Base-by-base conservation (phyloP, 37 sponge, comb jelly and placozoan genomes). In the Eunapius fragilis region DNA sequence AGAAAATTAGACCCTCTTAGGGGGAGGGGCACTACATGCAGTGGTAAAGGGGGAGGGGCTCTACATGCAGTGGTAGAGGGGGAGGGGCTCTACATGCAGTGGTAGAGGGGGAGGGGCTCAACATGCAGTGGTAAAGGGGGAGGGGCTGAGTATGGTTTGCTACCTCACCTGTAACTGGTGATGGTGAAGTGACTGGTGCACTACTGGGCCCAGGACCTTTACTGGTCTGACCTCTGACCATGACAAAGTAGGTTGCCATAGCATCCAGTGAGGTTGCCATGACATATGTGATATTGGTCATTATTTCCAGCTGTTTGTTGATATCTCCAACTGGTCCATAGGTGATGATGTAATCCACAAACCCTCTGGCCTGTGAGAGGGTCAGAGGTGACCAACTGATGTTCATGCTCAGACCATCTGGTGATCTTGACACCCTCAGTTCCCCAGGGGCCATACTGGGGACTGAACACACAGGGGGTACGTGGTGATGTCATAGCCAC, bases 351-450 rank as follows among this genome's bases (percentile, higher is more conserved):
- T 87, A 87, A 41, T 37, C 24, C 26, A 80, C 34, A 34, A 87
- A 75, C 19, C 87, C 80, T 38, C 68, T 72, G 67, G 82, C 81
- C 82, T 87, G 82, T 22, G 81, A 81, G 14, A 87, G 67, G 41
- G 67, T 87, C 82, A 87, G 81, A 27, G 58, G 72, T 36, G 25
- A 17, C 75, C 80, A 87, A 25, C 41, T 80, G 36, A 87, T 76
- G 22, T 34, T 74, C 74, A 87, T 74, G 58, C 58, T 69, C 5
- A 69, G 81, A 30, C 67, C 74, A 50, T 81, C 45, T 17, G 58
- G 1, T 58, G 45, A 28, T 23, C 80, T 49, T 13, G 45, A 41
- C 24, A 80, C 80, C 28, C 0, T 19, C 70, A 85, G 71, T 73
- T 74, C 80, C 32, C 3, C 2, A 25, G 82, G 87, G 25, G 58